Base-by-base conservation (phyloP, 2,113 vertebrate genomes). In the Agelaius phoeniceus region DNA sequence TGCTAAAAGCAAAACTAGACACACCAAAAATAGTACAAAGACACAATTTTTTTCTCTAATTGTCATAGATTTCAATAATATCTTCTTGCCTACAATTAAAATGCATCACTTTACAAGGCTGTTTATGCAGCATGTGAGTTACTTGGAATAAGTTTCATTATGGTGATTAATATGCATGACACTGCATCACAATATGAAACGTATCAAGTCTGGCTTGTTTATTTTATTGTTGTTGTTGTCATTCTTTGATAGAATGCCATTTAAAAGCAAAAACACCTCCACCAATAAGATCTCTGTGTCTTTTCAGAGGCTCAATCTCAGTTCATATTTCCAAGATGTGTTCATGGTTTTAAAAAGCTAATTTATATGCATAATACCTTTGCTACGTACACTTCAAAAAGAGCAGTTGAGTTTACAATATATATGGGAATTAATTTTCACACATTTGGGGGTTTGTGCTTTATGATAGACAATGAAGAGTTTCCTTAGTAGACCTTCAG, bases 81-180 rank as follows among this genome's bases (percentile, higher is more conserved):
- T 80, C 37, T 79, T 89, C 65, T 75, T 91, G 57, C 46, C 61
- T 93, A 79, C 89, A 92, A 82, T 93, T 81, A 86, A 79, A 94
- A 92, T 52, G 35, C 35, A 71, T 95, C 66, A 51, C 58, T 92
- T 97, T 90, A 67, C 39, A 87, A 84, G 95, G 86, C 68, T 96
- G 52, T 93, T 97, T 89, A 84, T 94, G 73, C 31, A 94, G 80
- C 57, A 72, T 57, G n/a, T 95, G 86, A 96, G 91, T 96, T 95
- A 93, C 95, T 95, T 93, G 68, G 75, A 71, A 74, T 86, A 90
- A 91, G 48, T 94, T 97, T 96, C 82, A 90, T 95, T 95, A 76
- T 86, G n/a, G 68, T 62, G 67, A 91, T 96, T 96, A 96, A 96
- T 95, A 96, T 97, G 94, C 68, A 87, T 87, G 81, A 72, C 58